These are phyloP conservation scores for Alcedo atthis DNA, from an alignment of 2,797 vertebrate genomes.

Conservation along the genomic window DNA sequence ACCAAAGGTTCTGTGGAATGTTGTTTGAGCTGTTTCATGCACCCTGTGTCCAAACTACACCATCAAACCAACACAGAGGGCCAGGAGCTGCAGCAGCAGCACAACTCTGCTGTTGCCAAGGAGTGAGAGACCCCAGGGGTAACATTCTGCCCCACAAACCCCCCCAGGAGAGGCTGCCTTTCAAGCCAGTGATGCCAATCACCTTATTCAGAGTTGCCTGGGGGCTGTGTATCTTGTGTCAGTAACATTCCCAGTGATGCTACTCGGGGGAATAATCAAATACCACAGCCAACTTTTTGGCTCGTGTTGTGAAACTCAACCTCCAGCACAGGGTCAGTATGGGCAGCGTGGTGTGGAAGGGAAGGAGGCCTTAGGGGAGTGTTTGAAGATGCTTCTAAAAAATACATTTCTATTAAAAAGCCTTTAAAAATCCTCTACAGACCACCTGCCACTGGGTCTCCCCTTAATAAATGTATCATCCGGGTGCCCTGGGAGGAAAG, in stretches of 20 bases:
- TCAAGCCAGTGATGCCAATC: background rate
- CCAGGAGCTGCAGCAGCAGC: background rate
- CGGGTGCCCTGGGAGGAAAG: background rate
- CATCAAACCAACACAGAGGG: fast-evolving
- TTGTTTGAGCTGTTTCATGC: background rate
- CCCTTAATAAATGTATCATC: background rate
- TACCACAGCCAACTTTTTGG: background rate
- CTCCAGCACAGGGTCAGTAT: background rate
- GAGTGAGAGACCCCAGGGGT: background rate
- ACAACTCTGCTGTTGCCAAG: background rate
- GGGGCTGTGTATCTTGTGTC: conserved; percentile 26
- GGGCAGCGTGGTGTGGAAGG: background rate
- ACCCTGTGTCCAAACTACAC: background rate
- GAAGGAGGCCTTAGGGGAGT: background rate
- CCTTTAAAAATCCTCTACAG: background rate
- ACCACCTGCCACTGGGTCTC: background rate
- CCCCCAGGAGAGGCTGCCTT: background rate
- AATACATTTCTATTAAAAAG: background rate
- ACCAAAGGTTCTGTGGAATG: background rate
- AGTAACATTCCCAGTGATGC: background rate
- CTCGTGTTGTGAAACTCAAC: conserved; percentile 7
- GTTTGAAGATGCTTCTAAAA: background rate
- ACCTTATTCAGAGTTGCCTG: background rate
- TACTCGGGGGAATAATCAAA: conserved; percentile 1
- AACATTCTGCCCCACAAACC: background rate